Evolutionary conservation across 2,113 vertebrate genomes (phyloP).

Genomic region (Pelecanoides urinatrix): DNA sequence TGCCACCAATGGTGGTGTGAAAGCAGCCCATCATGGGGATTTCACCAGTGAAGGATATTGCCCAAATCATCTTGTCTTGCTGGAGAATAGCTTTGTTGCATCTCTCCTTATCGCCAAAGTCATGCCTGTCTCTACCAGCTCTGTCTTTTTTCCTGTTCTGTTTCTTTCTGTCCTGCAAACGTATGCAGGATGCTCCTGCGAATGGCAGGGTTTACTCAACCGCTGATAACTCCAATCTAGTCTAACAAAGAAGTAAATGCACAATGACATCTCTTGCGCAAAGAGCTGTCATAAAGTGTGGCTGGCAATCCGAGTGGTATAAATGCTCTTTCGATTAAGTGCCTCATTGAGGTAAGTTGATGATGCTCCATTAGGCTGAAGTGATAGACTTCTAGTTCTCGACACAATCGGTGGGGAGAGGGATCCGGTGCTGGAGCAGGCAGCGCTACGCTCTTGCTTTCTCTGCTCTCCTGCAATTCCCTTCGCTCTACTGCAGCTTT

Average conservation of each 20-base stretch:
- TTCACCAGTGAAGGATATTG: rapidly evolving
- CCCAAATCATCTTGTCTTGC: not conserved
- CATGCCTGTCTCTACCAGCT: not conserved
- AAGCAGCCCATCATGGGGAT: not conserved
- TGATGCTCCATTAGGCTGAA: conserved; percentile 36
- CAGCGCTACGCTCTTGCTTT: not conserved
- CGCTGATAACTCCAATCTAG: not conserved
- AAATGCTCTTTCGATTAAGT: not conserved
- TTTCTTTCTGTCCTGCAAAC: not conserved
- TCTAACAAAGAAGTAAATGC: not conserved
- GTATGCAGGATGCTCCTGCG: not conserved
- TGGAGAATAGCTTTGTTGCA: not conserved
- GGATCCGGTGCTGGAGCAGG: not conserved
- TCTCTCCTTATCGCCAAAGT: not conserved
- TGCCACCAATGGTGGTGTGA: not conserved
- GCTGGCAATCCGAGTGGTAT: not conserved
- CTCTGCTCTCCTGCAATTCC: not conserved
- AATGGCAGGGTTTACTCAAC: not conserved
- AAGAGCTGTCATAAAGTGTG: not conserved
- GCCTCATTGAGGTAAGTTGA: conserved; percentile 27
- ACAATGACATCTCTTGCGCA: not conserved
- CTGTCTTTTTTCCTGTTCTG: not conserved
- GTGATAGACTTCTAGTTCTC: not conserved
- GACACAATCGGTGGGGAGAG: not conserved
- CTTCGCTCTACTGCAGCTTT: not conserved